Conservation (phyloP, 1,140 invertebrate genomes). For the Diorhabda sublineata region DNA sequence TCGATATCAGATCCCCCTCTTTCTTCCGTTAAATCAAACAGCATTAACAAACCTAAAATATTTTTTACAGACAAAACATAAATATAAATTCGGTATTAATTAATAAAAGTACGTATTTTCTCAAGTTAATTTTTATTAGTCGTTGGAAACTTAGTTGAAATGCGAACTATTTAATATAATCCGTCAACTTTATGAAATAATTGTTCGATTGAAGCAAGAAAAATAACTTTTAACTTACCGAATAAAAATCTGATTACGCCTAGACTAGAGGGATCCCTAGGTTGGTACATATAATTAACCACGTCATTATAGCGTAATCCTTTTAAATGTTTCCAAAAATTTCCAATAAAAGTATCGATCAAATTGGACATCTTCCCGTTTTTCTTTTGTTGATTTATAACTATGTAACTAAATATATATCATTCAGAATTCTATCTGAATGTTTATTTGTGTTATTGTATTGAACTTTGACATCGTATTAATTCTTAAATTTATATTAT, state of each 20-base stretch:
- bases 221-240: slow-evolving; percentile 54
- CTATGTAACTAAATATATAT: not conserved
- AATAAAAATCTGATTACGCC: slow-evolving; percentile 72
- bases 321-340: slow-evolving; percentile 17
- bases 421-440: not conserved
- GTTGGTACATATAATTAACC: slow-evolving; percentile 56
- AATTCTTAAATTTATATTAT: not conserved
- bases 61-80: not conserved
- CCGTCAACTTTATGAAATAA: too few relatives aligned
- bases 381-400: not conserved
- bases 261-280: slow-evolving; percentile 70
- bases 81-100: too few relatives aligned
- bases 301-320: slow-evolving; percentile 46
- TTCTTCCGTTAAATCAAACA: slow-evolving; percentile 80
- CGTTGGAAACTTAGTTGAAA: too few relatives aligned
- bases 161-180: too few relatives aligned
- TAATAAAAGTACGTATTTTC: too few relatives aligned
- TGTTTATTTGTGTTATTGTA: not conserved
- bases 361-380: not conserved
- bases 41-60: slow-evolving; percentile 73
- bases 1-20: slow-evolving; percentile 72
- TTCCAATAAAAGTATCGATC: not conserved
- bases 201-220: not conserved
- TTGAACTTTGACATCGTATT: not conserved
- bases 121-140: too few relatives aligned